Conservation (phyloP, 2,113 vertebrate species). For the Neofelis nebulosa region DNA sequence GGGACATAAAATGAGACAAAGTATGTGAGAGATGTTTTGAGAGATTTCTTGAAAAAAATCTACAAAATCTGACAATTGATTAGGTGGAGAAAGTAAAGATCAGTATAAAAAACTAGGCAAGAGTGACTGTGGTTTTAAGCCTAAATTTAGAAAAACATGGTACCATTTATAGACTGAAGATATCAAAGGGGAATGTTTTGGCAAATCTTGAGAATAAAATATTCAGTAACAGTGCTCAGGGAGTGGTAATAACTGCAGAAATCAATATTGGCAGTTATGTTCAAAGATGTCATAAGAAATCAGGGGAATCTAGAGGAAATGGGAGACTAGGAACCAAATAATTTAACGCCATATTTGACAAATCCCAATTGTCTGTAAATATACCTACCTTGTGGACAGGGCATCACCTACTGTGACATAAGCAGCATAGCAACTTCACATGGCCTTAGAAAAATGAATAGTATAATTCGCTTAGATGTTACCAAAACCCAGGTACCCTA, state of each 20-base stretch:
- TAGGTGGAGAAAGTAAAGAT: conserved; percentile 20
- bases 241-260: neutral
- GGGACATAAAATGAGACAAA: conserved; percentile 9
- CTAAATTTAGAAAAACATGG: neutral
- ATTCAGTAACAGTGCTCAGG: neutral
- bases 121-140: neutral
- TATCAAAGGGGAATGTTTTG: neutral
- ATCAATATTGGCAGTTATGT: neutral
- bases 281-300: conserved; percentile 1
- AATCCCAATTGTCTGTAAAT: neutral
- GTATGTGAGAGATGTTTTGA: neutral
- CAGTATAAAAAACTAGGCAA: neutral
- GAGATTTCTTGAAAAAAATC: neutral
- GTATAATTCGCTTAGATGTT: neutral
- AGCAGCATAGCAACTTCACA: neutral
- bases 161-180: neutral
- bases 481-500: neutral
- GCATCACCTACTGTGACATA: neutral
- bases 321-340: neutral
- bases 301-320: neutral
- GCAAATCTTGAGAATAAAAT: neutral
- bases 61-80: neutral
- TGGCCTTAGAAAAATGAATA: neutral
- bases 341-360: neutral
- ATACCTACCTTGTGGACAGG: neutral